A percentile compares a stretch with the other conserved stretches of the same genome.
Evolutionary conservation across 1,140 invertebrate genomes (phyloP).

Genomic region (Triops longicaudatus): DNA sequence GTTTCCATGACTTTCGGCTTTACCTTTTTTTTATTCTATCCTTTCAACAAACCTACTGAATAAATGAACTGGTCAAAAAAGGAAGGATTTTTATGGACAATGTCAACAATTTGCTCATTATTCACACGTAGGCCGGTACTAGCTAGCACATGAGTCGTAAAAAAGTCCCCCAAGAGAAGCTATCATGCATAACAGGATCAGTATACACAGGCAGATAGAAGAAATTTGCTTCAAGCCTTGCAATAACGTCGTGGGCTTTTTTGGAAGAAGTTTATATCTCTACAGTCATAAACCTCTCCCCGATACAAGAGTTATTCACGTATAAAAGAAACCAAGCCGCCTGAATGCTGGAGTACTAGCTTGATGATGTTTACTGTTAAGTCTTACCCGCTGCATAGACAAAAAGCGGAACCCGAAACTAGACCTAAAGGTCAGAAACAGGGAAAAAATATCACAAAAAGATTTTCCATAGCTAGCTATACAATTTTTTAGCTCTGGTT

Average conservation of each 20-base stretch:
- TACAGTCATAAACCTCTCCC: no score
- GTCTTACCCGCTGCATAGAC: no score
- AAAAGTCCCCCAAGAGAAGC: not conserved
- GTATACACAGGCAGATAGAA: not conserved
- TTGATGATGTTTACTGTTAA: no score
- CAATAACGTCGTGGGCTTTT: not conserved
- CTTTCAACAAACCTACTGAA: not conserved
- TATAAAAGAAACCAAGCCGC: no score
- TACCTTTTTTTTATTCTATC: not conserved
- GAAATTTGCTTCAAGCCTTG: not conserved
- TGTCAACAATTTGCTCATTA: not conserved
- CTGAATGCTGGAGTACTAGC: no score
- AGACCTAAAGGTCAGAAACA: no score
- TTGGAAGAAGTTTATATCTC: no score
- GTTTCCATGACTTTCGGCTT: not conserved
- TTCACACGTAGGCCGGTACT: not conserved
- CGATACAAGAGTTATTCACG: no score
- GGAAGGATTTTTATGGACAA: not conserved
- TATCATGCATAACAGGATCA: not conserved
- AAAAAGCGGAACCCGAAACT: no score
- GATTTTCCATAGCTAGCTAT: no score
- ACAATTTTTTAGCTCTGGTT: no score
- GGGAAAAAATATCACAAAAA: no score
- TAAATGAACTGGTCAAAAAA: not conserved
- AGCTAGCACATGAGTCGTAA: not conserved